phyloP scores from a whole-genome alignment of 2,888 invertebrate genomes.

The Xanthia icteritia region DNA sequence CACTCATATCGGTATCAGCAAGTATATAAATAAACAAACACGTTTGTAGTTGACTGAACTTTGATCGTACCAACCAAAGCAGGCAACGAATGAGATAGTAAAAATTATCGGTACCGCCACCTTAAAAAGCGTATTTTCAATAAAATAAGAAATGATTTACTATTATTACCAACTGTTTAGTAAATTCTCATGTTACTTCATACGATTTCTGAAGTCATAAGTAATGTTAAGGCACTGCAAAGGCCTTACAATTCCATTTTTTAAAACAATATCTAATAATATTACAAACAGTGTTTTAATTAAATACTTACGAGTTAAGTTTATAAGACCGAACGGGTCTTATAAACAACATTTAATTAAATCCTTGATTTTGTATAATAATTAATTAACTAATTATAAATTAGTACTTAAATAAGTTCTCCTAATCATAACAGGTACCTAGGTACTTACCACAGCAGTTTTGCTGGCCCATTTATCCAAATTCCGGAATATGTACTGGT shows the following conservation, averaged over 20 bases:
- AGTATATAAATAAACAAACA: not conserved
- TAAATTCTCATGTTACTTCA: not conserved
- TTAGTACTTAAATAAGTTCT: not conserved
- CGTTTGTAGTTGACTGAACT: slow-evolving; percentile 12
- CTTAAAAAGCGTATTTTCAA: too few species aligned
- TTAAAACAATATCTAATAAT: not conserved
- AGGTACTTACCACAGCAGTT: slow-evolving; percentile 85
- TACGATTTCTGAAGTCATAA: not conserved
- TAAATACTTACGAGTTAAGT: not conserved
- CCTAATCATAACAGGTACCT: not conserved
- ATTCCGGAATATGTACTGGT: slow-evolving; percentile 90
- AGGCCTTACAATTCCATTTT: not conserved
- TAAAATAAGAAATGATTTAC: not conserved
- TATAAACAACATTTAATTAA: too few species aligned
- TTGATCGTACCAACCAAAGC: not conserved
- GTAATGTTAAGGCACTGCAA: not conserved
- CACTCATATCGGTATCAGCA: not conserved
- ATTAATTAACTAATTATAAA: not conserved
- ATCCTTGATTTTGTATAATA: not conserved
- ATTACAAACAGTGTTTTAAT: not conserved
- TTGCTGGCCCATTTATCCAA: slow-evolving; percentile 91
- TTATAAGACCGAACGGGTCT: too few species aligned
- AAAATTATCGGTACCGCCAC: slow-evolving; percentile 1
- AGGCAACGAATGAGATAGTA: not conserved
- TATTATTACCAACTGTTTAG: not conserved